phyloP scores from a whole-genome alignment of 2,888 invertebrate species.

The Eremobia ochroleuca region DNA sequence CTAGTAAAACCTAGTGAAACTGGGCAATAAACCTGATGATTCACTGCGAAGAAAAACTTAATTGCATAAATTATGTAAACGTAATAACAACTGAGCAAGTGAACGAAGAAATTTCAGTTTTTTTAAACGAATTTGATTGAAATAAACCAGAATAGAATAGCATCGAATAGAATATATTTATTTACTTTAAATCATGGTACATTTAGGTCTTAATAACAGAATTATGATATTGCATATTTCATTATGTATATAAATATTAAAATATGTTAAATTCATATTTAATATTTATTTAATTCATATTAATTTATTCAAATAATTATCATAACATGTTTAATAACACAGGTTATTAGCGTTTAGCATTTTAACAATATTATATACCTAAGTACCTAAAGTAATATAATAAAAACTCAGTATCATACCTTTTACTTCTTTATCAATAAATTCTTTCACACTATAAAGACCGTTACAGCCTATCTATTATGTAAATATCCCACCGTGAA shows the following conservation, averaged over 20 bases:
- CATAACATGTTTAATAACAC: too few species aligned
- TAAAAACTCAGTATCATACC: background rate
- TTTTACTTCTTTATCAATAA: background rate
- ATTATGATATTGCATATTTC: too few species aligned
- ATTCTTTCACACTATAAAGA: background rate
- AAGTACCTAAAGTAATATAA: background rate
- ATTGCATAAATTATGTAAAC: slow-evolving; percentile 47
- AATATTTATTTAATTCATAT: too few species aligned
- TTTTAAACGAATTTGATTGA: slow-evolving; percentile 16
- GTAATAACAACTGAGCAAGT: background rate
- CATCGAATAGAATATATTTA: too few species aligned
- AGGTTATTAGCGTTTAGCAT: too few species aligned
- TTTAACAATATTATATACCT: too few species aligned
- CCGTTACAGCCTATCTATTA: background rate
- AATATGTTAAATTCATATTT: too few species aligned
- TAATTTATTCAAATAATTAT: too few species aligned
- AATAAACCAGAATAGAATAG: slow-evolving; percentile 6
- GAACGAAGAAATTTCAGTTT: slow-evolving; percentile 17
- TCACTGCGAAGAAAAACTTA: slow-evolving; percentile 46
- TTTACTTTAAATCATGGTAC: too few species aligned
- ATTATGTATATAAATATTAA: too few species aligned
- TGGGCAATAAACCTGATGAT: slow-evolving; percentile 34
- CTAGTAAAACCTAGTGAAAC: slow-evolving; percentile 32
- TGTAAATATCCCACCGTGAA: too few species aligned
- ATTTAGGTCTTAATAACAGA: background rate